phyloP scores from a whole-genome alignment of 2,888 invertebrate genomes.

The Torymus tubicola region DNA sequence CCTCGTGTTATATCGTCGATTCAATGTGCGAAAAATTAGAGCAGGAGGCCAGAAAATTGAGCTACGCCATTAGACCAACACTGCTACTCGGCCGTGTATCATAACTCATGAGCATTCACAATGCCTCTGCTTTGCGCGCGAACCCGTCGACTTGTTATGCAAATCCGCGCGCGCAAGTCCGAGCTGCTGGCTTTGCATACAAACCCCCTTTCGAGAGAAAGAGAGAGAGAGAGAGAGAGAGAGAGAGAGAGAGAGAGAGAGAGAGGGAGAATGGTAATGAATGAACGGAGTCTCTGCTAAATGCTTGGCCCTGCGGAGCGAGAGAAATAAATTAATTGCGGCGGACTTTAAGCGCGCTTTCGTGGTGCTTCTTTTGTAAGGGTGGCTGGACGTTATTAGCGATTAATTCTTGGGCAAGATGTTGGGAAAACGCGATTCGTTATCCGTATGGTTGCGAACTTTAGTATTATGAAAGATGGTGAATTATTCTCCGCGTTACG shows the following conservation, averaged over 20 bases:
- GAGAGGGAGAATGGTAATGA: constrained; percentile 5
- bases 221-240: background rate
- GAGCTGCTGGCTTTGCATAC: constrained; percentile 26
- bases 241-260: background rate
- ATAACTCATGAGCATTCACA: constrained; percentile 16
- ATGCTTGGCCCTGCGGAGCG: background rate
- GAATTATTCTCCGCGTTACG: too few relatives aligned
- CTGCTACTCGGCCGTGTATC: background rate
- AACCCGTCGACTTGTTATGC: constrained; percentile 23
- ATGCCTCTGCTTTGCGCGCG: too few relatives aligned
- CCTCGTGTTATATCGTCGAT: constrained; percentile 23
- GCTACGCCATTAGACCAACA: background rate
- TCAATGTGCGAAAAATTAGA: constrained; percentile 32
- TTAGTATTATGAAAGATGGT: too few relatives aligned
- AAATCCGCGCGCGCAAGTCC: constrained; percentile 7
- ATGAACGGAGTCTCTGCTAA: constrained; percentile 16
- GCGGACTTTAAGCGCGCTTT: background rate
- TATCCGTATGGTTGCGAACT: too few relatives aligned
- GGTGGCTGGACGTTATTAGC: too few relatives aligned
- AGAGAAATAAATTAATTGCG: constrained; percentile 24
- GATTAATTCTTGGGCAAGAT: too few relatives aligned
- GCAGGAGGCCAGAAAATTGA: constrained; percentile 29
- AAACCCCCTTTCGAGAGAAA: background rate
- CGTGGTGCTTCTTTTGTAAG: background rate
- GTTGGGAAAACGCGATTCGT: too few relatives aligned